phyloP scores from a whole-genome alignment of 1,140 invertebrate genomes.

The Triops longicaudatus region DNA sequence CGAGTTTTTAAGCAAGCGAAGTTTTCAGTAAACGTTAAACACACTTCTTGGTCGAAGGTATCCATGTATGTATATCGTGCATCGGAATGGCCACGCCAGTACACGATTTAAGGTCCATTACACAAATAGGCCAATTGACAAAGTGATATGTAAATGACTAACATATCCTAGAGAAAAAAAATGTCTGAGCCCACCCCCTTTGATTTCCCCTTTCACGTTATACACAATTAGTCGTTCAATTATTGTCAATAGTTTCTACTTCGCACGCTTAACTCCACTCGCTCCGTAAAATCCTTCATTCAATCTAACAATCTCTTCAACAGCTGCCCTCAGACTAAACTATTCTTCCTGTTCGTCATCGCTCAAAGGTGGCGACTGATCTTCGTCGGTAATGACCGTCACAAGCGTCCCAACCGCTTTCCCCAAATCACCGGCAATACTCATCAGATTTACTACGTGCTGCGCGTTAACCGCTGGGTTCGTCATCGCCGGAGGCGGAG shows the following conservation, averaged over 20 bases:
- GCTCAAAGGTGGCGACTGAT: slow-evolving; percentile 23
- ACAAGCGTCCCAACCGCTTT: slow-evolving; percentile 77
- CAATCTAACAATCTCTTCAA: background rate
- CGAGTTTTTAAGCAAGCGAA: too few species aligned
- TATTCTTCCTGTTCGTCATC: slow-evolving; percentile 21
- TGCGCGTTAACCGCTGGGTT: slow-evolving; percentile 27
- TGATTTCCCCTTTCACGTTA: slow-evolving; percentile 9
- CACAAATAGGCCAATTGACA: background rate
- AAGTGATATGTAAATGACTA: slow-evolving; percentile 9
- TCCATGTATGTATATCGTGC: slow-evolving; percentile 10
- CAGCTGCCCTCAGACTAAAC: background rate
- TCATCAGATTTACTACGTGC: slow-evolving; percentile 34
- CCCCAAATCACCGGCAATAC: slow-evolving; percentile 52
- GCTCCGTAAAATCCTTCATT: background rate
- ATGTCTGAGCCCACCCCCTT: background rate
- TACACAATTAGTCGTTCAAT: background rate
- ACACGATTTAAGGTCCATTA: slow-evolving; percentile 10
- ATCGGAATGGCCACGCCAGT: background rate
- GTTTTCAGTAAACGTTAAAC: too few species aligned
- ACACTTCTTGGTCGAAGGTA: background rate
- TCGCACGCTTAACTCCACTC: background rate
- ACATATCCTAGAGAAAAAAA: background rate
- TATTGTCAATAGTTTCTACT: background rate
- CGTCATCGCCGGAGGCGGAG: slow-evolving; percentile 34
- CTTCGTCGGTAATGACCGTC: slow-evolving; percentile 70